Percentiles rank a stretch among this genome's conserved stretches.
Conservation (phyloP, 2,797 vertebrate genomes). For the Protosalanx chinensis region DNA sequence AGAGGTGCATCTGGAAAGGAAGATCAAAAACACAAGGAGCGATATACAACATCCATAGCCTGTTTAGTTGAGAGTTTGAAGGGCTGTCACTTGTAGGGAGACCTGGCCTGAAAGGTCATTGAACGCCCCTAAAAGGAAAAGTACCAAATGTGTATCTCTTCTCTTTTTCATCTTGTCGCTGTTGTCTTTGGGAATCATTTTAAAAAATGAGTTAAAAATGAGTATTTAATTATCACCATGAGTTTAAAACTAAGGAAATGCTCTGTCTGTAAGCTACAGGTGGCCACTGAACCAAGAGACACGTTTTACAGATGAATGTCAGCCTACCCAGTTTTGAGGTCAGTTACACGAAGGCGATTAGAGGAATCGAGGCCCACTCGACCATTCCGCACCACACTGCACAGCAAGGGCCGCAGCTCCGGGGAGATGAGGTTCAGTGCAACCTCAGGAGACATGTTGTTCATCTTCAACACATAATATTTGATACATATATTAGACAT, state of each 20-base stretch:
- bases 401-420: slow-evolving; percentile 86
- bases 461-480: slow-evolving; percentile 59
- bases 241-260: too few relatives aligned
- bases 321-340: slow-evolving; percentile 94
- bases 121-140: too few relatives aligned
- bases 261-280: neutral
- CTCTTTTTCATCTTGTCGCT: too few relatives aligned
- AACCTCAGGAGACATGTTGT: slow-evolving; percentile 91
- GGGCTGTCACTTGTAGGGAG: too few relatives aligned
- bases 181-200: too few relatives aligned
- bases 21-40: neutral
- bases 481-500: too few relatives aligned
- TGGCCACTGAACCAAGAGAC: neutral
- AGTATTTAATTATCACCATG: too few relatives aligned
- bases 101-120: too few relatives aligned
- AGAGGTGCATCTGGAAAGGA: slow-evolving; percentile 83
- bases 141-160: too few relatives aligned
- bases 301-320: neutral
- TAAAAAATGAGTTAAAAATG: too few relatives aligned
- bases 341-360: slow-evolving; percentile 91
- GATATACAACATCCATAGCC: neutral
- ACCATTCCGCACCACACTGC: slow-evolving; percentile 90
- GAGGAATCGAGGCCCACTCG: slow-evolving; percentile 95
- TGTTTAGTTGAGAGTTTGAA: neutral
- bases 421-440: slow-evolving; percentile 93